Percentiles rank a stretch among this genome's conserved stretches.
phyloP scores from a whole-genome alignment of 2,797 vertebrate species.

The Triplophysa yarkandensis region DNA sequence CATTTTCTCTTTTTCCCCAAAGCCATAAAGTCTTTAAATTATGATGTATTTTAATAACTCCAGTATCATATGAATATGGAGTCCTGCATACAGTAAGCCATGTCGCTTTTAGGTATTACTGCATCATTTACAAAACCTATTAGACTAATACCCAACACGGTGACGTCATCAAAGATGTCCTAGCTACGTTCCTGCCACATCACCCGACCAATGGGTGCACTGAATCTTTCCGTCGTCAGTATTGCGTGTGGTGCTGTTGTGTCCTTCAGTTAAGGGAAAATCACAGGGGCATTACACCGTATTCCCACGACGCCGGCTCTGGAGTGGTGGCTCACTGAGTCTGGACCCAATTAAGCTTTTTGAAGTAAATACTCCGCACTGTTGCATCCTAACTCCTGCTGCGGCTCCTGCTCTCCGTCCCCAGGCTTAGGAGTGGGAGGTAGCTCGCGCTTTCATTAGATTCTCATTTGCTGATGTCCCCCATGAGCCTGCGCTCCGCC shows the following conservation, averaged over 20 bases:
- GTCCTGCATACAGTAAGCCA: not conserved
- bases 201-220: constrained; percentile 9
- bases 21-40: no score
- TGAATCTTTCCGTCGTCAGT: not conserved
- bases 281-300: constrained; percentile 23
- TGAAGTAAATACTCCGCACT: constrained; percentile 57
- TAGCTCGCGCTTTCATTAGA: constrained; percentile 56
- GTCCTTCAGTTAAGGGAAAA: constrained; percentile 40
- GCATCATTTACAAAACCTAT: not conserved
- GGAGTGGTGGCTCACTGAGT: constrained; percentile 50
- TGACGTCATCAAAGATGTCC: constrained; percentile 15
- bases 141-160: not conserved
- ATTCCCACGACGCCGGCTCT: constrained; percentile 51
- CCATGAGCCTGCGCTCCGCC: constrained; percentile 40
- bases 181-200: constrained; percentile 8
- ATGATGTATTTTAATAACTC: not conserved
- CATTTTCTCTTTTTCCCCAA: not conserved
- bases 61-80: no score
- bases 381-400: constrained; percentile 55
- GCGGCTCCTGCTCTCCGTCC: constrained; percentile 45
- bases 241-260: constrained; percentile 27
- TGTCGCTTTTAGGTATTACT: not conserved
- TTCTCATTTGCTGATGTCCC: constrained; percentile 61
- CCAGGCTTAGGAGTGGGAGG: constrained; percentile 36
- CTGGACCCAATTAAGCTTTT: constrained; percentile 62